Percentiles rank a stretch among this genome's conserved stretches.
Conservation (phyloP, 2,797 vertebrate species). For the Emydoidea blandingii region DNA sequence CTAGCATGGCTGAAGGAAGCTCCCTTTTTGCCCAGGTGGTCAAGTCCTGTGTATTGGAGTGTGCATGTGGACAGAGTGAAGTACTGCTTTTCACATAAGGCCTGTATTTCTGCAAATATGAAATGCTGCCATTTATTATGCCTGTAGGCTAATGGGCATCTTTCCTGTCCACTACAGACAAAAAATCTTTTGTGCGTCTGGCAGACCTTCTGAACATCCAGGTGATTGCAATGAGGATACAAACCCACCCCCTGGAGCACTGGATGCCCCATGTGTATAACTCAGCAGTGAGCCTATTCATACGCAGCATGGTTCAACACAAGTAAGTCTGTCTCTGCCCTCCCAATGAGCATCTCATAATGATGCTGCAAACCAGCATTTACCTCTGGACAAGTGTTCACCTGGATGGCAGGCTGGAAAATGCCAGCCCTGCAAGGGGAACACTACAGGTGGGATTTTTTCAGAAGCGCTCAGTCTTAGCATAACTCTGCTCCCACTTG, state of each 20-base stretch:
- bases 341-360: not conserved
- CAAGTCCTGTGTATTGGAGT: not conserved
- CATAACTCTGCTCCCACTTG: not conserved
- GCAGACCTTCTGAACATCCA: constrained; percentile 94
- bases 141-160: not conserved
- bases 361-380: not conserved
- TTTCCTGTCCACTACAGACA: constrained; percentile 80
- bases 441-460: accelerated
- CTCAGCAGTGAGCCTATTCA: constrained; percentile 82
- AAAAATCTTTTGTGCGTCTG: constrained; percentile 88
- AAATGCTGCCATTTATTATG: accelerated
- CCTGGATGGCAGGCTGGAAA: not conserved
- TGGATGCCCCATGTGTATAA: constrained; percentile 84
- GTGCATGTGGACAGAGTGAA: not conserved
- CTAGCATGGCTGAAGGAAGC: not conserved
- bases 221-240: constrained; percentile 88
- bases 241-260: constrained; percentile 84
- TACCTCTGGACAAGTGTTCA: not conserved
- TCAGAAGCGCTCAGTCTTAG: not conserved
- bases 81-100: not conserved
- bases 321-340: constrained; percentile 78
- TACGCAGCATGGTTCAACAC: constrained; percentile 85
- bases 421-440: accelerated
- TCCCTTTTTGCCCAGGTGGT: not conserved
- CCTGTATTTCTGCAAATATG: not conserved